phyloP scores from a whole-genome alignment of 2,797 vertebrate genomes.

The Heterohyrax brucei region DNA sequence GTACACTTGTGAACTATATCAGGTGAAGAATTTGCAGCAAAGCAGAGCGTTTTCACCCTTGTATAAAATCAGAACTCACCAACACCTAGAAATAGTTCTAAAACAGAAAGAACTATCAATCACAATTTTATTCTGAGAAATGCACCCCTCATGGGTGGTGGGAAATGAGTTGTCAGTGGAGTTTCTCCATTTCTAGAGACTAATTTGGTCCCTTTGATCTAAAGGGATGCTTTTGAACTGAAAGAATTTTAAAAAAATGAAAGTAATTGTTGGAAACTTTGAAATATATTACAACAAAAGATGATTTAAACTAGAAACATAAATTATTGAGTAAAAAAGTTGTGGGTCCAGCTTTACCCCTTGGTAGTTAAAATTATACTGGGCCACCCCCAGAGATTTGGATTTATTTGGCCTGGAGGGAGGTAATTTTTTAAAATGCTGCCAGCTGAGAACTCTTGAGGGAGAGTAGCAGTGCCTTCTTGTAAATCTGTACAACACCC shows the following conservation, averaged over 20 bases:
- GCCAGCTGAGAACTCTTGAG: neutral
- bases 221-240: neutral
- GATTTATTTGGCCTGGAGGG: neutral
- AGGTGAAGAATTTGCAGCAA: neutral
- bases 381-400: neutral
- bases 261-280: slow-evolving; percentile 29
- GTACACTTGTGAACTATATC: neutral
- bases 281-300: slow-evolving; percentile 31
- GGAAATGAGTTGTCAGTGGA: neutral
- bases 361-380: slow-evolving; percentile 28
- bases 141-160: neutral
- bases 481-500: neutral
- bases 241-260: slow-evolving; percentile 52
- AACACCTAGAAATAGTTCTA: slow-evolving; percentile 33
- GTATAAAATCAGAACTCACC: slow-evolving; percentile 7
- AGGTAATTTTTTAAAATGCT: neutral
- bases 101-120: neutral
- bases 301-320: slow-evolving; percentile 26
- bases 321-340: neutral
- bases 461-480: neutral
- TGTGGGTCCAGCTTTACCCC: neutral
- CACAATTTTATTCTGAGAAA: neutral
- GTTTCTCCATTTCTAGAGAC: neutral
- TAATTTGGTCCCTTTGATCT: neutral
- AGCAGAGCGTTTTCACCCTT: neutral